A percentile compares a stretch with the other conserved stretches of the same genome.
Evolutionary conservation across 1,140 invertebrate genomes (phyloP).

Genomic region (Camponotus vicinus): DNA sequence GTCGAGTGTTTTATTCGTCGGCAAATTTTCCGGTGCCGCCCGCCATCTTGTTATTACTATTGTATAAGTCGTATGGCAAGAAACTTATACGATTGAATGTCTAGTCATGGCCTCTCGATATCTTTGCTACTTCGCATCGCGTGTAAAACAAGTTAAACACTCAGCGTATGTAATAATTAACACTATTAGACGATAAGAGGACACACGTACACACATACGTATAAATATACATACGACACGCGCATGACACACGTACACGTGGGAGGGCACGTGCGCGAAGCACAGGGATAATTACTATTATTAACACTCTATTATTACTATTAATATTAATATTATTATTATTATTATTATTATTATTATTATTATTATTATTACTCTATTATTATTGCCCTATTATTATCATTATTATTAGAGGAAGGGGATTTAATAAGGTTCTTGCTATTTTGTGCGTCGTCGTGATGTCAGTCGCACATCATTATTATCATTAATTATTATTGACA

Average conservation of each 20-base stretch:
- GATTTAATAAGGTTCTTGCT: slow-evolving; percentile 44
- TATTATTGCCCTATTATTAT: slow-evolving; percentile 54
- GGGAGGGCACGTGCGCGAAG: slow-evolving; percentile 44
- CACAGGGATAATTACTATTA: slow-evolving; percentile 58
- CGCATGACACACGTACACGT: slow-evolving; percentile 30
- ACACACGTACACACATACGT: slow-evolving; percentile 35
- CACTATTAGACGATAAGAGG: slow-evolving; percentile 47
- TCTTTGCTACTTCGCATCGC: slow-evolving; percentile 79
- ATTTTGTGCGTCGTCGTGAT: slow-evolving; percentile 65
- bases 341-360: slow-evolving; percentile 44
- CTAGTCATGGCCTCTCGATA: slow-evolving; percentile 86
- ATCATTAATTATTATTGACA: slow-evolving; percentile 65
- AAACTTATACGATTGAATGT: slow-evolving; percentile 83
- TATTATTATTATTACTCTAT: slow-evolving; percentile 61
- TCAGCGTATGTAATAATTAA: slow-evolving; percentile 64
- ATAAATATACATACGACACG: slow-evolving; percentile 44
- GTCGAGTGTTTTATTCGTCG: slow-evolving; percentile 83
- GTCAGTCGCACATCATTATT: slow-evolving; percentile 65
- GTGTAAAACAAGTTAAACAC: slow-evolving; percentile 73
- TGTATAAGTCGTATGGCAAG: slow-evolving; percentile 76
- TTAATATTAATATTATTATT: slow-evolving; percentile 59
- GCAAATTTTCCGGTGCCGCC: slow-evolving; percentile 83
- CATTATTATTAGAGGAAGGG: slow-evolving; percentile 56
- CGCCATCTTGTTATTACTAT: slow-evolving; percentile 86
- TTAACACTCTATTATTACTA: slow-evolving; percentile 58